Conservation (phyloP, 2,888 invertebrate species). For the Asteroscopus sphinx region DNA sequence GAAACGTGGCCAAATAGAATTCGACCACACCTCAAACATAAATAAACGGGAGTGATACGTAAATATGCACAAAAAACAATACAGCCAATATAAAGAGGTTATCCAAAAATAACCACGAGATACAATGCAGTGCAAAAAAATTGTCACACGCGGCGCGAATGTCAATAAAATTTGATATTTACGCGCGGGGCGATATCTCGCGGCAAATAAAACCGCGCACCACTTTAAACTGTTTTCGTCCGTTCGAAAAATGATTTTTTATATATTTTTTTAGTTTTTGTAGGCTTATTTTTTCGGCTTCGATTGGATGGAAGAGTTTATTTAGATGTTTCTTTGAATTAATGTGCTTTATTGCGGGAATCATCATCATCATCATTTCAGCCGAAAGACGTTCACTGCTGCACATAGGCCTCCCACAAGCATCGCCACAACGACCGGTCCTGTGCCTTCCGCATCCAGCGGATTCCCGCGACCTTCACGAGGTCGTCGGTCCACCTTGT, state of each 20-base stretch:
- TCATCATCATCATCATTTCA: no score
- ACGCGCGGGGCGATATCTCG: conserved; percentile 77
- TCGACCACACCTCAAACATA: conserved; percentile 33
- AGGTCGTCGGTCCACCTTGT: no score
- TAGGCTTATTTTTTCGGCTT: conserved; percentile 28
- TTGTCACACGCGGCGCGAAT: conserved; percentile 70
- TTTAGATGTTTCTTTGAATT: conserved; percentile 40
- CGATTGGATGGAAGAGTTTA: conserved; percentile 36
- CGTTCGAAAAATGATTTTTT: conserved; percentile 71
- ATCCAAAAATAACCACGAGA: conserved; percentile 58
- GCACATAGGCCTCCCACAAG: no score
- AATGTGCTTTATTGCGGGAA: conserved; percentile 5
- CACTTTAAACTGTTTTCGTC: conserved; percentile 71
- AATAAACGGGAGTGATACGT: conserved; percentile 46
- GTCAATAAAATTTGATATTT: conserved; percentile 86
- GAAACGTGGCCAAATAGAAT: conserved; percentile 27
- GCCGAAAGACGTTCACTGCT: no score
- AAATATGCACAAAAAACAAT: conserved; percentile 53
- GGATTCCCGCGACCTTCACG: no score
- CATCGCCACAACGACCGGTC: no score
- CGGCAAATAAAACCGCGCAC: conserved; percentile 71
- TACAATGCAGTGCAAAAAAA: conserved; percentile 75
- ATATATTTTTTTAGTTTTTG: conserved; percentile 48
- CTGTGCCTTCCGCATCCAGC: no score
- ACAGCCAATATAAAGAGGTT: conserved; percentile 56